Percentiles rank a stretch among this genome's conserved stretches.
phyloP scores from a whole-genome alignment of 2,888 invertebrate species.

The Augochlorella aurata region DNA sequence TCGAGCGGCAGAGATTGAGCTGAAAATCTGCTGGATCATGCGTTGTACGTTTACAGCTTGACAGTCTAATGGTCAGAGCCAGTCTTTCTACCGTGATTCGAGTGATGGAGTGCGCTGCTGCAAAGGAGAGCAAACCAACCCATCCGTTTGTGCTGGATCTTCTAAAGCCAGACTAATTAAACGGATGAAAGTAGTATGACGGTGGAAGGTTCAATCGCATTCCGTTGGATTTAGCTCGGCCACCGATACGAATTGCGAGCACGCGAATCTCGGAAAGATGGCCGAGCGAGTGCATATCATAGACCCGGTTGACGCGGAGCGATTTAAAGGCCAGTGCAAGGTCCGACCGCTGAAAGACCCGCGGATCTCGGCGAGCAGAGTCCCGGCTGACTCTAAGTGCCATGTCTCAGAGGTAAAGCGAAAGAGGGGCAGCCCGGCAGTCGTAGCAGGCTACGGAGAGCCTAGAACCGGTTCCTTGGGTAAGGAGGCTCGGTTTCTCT shows the following conservation, averaged over 20 bases:
- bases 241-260: constrained; percentile 4
- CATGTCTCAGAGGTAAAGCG: constrained; percentile 63
- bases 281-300: constrained; percentile 44
- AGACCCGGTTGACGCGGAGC: constrained; percentile 54
- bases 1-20: background rate
- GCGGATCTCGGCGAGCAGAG: constrained; percentile 66
- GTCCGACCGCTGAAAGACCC: constrained; percentile 68
- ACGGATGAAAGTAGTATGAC: constrained; percentile 12
- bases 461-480: constrained; percentile 77
- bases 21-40: background rate
- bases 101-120: background rate
- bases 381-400: constrained; percentile 71
- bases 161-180: constrained; percentile 35
- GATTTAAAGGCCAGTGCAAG: constrained; percentile 64
- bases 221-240: constrained; percentile 24
- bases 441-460: constrained; percentile 68
- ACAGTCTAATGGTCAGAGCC: background rate
- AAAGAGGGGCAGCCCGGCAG: constrained; percentile 53
- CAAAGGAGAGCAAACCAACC: background rate
- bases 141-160: background rate
- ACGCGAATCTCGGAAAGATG: constrained; percentile 13
- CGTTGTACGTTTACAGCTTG: background rate
- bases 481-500: constrained; percentile 66
- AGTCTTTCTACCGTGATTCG: background rate
- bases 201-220: constrained; percentile 34